Evolutionary conservation across 2,797 vertebrate species (phyloP).

Genomic region (Propithecus perrieri): DNA sequence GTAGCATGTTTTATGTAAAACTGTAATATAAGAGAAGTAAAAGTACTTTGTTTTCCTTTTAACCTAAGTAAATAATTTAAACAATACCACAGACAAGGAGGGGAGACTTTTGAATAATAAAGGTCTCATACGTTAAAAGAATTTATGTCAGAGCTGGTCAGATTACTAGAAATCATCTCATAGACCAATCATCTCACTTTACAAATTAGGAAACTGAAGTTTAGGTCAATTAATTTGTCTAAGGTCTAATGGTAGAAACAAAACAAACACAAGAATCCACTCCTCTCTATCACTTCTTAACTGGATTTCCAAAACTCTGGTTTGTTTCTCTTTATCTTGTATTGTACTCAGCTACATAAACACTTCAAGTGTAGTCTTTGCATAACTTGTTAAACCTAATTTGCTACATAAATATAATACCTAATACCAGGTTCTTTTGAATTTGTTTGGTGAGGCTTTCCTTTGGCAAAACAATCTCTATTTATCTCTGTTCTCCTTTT

Average conservation of each 20-base stretch:
- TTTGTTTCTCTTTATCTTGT: background rate
- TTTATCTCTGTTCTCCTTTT: background rate
- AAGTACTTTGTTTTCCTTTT: background rate
- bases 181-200: background rate
- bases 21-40: background rate
- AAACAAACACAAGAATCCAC: background rate
- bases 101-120: background rate
- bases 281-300: background rate
- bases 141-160: background rate
- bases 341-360: slow-evolving; percentile 15
- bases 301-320: background rate
- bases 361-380: background rate
- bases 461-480: background rate
- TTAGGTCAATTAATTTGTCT: background rate
- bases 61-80: background rate
- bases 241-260: background rate
- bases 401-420: background rate
- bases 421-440: background rate
- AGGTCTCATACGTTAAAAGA: background rate
- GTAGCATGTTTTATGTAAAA: background rate
- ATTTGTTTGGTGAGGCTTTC: background rate
- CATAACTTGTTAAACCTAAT: background rate
- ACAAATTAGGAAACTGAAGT: background rate
- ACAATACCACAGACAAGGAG: background rate
- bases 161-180: background rate